Percentiles rank a stretch among this genome's conserved stretches.
These are phyloP conservation scores for Chromobotia macracanthus DNA, from an alignment of 2,797 vertebrate genomes.

Conservation along the genomic window DNA sequence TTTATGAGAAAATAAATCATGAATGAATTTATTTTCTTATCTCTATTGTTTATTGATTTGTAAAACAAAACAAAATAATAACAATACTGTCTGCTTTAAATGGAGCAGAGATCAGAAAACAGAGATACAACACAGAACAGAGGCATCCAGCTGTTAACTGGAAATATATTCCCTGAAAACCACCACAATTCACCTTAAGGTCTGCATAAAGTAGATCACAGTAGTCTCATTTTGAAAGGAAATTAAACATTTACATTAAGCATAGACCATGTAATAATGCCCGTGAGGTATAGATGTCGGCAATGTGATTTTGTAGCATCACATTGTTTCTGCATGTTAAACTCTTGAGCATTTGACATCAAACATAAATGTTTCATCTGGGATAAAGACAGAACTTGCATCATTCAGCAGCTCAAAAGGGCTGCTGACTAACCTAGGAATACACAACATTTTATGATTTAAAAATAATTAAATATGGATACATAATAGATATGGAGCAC, in stretches of 20 bases:
- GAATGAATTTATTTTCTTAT: not conserved
- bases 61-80: not conserved
- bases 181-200: constrained; percentile 50
- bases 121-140: not conserved
- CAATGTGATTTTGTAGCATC: constrained; percentile 25
- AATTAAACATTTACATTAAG: constrained; percentile 34
- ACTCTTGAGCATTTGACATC: constrained; percentile 16
- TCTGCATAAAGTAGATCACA: not conserved
- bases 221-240: constrained; percentile 33
- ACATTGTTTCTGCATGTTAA: constrained; percentile 5
- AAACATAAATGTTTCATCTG: constrained; percentile 30
- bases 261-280: constrained; percentile 14
- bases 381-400: no score
- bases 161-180: constrained; percentile 2
- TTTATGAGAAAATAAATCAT: not conserved
- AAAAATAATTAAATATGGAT: not conserved
- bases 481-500: not conserved
- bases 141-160: constrained; percentile 20
- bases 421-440: not conserved
- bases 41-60: not conserved
- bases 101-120: constrained; percentile 5
- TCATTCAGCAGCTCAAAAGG: no score
- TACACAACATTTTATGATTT: not conserved
- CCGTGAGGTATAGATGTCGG: constrained; percentile 44
- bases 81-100: constrained; percentile 1